Percentiles rank a stretch among this genome's conserved stretches.
Conservation (phyloP, 2,888 invertebrate genomes). For the Stegana nigrithorax region DNA sequence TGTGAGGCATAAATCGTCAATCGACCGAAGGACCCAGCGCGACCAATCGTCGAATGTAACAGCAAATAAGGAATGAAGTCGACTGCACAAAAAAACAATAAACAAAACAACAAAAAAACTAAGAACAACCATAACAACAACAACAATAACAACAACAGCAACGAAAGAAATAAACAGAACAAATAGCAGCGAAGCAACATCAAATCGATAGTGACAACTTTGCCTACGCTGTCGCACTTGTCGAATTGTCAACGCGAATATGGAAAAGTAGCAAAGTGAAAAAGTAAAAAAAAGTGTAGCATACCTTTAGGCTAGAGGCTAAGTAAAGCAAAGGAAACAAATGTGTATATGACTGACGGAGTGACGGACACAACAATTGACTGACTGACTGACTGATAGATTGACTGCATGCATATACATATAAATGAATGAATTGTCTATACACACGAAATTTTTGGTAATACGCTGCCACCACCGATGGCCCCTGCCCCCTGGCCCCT, state of each 20-base stretch:
- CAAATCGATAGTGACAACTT: too few relatives aligned
- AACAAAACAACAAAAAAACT: not conserved
- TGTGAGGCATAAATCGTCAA: too few relatives aligned
- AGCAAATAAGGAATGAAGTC: too few relatives aligned
- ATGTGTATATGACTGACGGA: not conserved
- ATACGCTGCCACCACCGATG: constrained; percentile 12
- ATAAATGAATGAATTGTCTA: constrained; percentile 50
- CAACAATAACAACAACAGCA: not conserved
- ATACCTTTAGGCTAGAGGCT: not conserved
- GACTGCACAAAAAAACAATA: not conserved
- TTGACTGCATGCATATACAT: too few relatives aligned
- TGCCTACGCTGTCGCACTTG: not conserved
- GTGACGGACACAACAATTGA: too few relatives aligned
- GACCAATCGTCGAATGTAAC: too few relatives aligned
- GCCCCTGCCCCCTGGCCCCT: not conserved
- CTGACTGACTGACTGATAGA: constrained; percentile 19
- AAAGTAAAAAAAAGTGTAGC: not conserved
- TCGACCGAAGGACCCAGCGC: constrained; percentile 20
- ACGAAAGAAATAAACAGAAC: too few relatives aligned
- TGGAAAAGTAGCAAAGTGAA: not conserved
- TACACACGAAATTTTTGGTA: constrained; percentile 54
- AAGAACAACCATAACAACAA: not conserved
- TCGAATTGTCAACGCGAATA: not conserved
- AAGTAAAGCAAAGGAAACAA: too few relatives aligned
- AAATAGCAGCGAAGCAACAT: too few relatives aligned